Base-by-base conservation (phyloP, 2,113 vertebrate genomes). In the Urocitellus parryii region DNA sequence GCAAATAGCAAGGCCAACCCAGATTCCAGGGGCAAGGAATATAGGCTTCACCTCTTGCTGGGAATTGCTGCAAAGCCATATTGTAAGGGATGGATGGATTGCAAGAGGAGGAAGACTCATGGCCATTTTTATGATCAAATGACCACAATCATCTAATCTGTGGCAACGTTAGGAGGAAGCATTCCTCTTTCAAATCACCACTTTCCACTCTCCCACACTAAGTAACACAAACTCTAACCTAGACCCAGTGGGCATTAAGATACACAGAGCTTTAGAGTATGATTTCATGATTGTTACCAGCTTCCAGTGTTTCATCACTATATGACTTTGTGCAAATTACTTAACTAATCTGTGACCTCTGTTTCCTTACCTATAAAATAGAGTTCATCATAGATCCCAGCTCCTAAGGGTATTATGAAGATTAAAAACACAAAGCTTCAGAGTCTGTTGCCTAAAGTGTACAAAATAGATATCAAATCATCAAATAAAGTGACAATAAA, bases 111-210 rank as follows among this genome's bases (percentile, higher is more conserved):
- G 16, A 88, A 96, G 37, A 17, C 4, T 37, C 65, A 17, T 5
- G 32, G 9, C 1, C 34, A 78, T 25, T 90, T 97, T 88, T 76
- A 42, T 18, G 61, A 63, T 86, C 27, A 29, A 51, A 45, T 16
- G 39, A 68, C 18, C 34, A 88, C 5, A 76, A 24, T 29, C 81
- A 82, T 67, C 34, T 90, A 87, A 65, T 74, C 29, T 42, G 37
- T 39, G 12, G 61, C 79, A 93, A 42, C 48, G 6, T 42, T 88
- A 90, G 27, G 4, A 85, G 7, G 4, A 20, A 95, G 65, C 3
- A 51, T 73, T 92, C 2, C 12, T 92, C 67, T 90, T 87, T 92
- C 34, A 95, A 87, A 92, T 88, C 74, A 37, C 25, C 16, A 39
- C 32, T 65, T 84, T 91, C 34, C 82, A 51, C 5, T 92, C 79